Base-by-base conservation (phyloP, 2,797 vertebrate species). In the Botia almorhae region DNA sequence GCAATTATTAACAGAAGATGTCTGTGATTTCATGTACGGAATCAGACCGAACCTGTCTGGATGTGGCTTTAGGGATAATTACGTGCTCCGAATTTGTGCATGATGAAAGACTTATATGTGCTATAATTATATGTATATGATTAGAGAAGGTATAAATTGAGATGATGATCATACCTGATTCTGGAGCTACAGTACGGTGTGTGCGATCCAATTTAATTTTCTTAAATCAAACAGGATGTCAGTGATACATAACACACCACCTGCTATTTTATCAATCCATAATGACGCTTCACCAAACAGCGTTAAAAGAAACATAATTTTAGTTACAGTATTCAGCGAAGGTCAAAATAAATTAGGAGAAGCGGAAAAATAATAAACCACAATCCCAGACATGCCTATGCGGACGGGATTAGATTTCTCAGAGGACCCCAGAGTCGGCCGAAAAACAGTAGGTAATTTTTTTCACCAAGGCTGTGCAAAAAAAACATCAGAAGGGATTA, bases 341-440 rank as follows among this genome's bases (percentile, higher is more conserved):
- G 60, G 60, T 63, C 60, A 63, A 60, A 29, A 58, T 55, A 55
- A 55, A 55, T 55, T 55, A 55, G 16, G 5, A 55, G n/a, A 16
- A 55, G 16, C 4, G 14, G 14, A 5, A 61, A 61, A 61, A 26
- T 46, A 61, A 63, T 19, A 63, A 10, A 63, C 26, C 60, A 11
- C 43, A 8, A 10, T 46, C 43, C 5, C 13, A 55, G 51, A 55
- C 26, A 33, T 63, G 3, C 14, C 5, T 63, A 17, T 63, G 60
- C 2, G 26, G 14, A 63, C 4, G 2, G 13, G 60, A 63, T 63
- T 33, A 63, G 60, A 63, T 33, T 63, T 63, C 60, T 16, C 60
- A 14, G 13, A 63, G 60, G 60, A 61, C 8, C 56, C 56, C 56
- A 19, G 8, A 21, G 26, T 26, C 7, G 16, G 3, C 8, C 0